phyloP scores from a whole-genome alignment of 2,888 invertebrate genomes.

The Pasiphila rectangulata region DNA sequence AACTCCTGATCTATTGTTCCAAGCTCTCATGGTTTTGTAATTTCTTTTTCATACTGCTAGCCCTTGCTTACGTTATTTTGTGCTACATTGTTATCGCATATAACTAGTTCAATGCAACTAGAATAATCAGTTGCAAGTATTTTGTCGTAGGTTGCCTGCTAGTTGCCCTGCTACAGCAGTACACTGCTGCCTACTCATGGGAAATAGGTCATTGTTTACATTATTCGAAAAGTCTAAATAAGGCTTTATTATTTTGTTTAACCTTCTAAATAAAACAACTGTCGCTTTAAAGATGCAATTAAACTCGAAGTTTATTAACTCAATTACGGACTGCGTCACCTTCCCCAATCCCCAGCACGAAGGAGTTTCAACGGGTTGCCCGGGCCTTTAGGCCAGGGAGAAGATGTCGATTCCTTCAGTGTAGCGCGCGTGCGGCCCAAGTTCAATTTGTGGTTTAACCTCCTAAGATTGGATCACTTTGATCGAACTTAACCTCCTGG shows the following conservation, averaged over 20 bases:
- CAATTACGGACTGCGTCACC: constrained; percentile 26
- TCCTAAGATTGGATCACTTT: constrained; percentile 6
- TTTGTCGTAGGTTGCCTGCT: constrained; percentile 38
- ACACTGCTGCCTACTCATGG: constrained; percentile 17
- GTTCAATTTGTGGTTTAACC: constrained; percentile 23
- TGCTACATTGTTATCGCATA: constrained; percentile 18
- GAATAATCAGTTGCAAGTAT: constrained; percentile 32
- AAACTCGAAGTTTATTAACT: constrained; percentile 18
- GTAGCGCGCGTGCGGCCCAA: no score
- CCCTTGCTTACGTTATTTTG: constrained; percentile 34
- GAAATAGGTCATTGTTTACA: constrained; percentile 37
- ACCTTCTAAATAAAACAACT: constrained; percentile 21
- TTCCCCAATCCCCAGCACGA: no score
- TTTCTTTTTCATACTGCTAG: constrained; percentile 36
- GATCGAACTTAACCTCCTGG: constrained; percentile 12
- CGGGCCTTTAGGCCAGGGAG: no score
- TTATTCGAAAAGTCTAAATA: constrained; percentile 31
- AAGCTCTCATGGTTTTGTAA: constrained; percentile 41
- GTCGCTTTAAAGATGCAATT: constrained; percentile 13
- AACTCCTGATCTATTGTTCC: constrained; percentile 58
- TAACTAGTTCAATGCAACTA: not conserved
- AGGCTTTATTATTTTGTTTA: constrained; percentile 15
- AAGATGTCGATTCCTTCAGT: no score
- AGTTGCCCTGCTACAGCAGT: no score
- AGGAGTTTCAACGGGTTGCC: no score